Percentiles rank a stretch among this genome's conserved stretches.
These are phyloP conservation scores for Leucoma salicis DNA, from an alignment of 2,888 invertebrate genomes.

Conservation along the genomic window DNA sequence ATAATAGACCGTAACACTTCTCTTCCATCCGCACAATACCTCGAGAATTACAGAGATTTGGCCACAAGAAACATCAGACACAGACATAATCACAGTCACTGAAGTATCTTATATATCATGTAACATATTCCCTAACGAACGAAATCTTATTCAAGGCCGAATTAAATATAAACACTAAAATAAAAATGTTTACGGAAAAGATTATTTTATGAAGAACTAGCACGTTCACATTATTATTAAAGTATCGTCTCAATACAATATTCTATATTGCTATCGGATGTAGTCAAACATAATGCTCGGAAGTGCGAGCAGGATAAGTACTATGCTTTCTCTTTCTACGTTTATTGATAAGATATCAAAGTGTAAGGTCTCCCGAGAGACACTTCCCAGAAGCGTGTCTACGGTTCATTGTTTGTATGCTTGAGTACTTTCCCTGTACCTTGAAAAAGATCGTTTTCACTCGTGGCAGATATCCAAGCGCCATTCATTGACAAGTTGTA, in stretches of 20 bases:
- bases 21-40: slow-evolving; percentile 47
- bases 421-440: slow-evolving; percentile 5
- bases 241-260: slow-evolving; percentile 19
- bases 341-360: slow-evolving; percentile 22
- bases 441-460: neutral
- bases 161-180: slow-evolving; percentile 15
- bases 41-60: slow-evolving; percentile 37
- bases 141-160: slow-evolving; percentile 10
- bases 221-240: slow-evolving; percentile 24
- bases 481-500: neutral
- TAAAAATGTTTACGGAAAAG: slow-evolving; percentile 8
- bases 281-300: slow-evolving; percentile 2
- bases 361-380: slow-evolving; percentile 5
- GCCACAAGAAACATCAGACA: slow-evolving; percentile 35
- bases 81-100: slow-evolving; percentile 23
- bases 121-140: neutral
- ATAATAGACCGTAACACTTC: slow-evolving; percentile 32
- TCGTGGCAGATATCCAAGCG: slow-evolving; percentile 3
- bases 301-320: neutral
- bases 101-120: slow-evolving; percentile 16
- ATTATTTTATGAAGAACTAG: neutral
- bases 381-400: slow-evolving; percentile 8
- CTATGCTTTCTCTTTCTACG: slow-evolving; percentile 24
- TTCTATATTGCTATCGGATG: slow-evolving; percentile 9
- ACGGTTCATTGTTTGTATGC: slow-evolving; percentile 1